These are phyloP conservation scores for Eulemur coronatus DNA, from an alignment of 2,797 vertebrate genomes.

Conservation along the genomic window DNA sequence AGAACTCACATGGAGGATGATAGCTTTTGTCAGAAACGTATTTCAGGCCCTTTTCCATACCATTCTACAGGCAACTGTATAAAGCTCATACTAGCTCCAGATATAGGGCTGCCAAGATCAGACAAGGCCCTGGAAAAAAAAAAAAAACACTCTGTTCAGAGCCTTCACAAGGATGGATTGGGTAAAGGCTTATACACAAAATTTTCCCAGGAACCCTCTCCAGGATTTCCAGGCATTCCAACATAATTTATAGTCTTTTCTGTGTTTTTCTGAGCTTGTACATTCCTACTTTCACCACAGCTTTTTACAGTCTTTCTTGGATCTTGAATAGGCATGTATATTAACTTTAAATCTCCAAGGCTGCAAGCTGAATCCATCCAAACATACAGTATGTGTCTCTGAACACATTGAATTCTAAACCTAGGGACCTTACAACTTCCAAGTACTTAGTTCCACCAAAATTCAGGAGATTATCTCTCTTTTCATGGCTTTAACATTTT, in stretches of 20 bases:
- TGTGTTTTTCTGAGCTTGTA: background rate
- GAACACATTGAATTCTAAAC: background rate
- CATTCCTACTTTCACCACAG: background rate
- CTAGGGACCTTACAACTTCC: background rate
- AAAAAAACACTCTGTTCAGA: background rate
- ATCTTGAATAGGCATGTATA: background rate
- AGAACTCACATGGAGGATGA: background rate
- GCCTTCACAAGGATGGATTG: background rate
- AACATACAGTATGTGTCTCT: background rate
- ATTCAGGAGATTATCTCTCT: background rate
- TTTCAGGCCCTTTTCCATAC: background rate
- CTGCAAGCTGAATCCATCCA: background rate
- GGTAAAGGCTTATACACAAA: background rate
- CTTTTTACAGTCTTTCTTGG: background rate
- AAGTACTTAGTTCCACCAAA: background rate
- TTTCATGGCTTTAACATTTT: slow-evolving; percentile 9
- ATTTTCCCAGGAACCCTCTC: background rate
- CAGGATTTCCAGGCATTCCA: background rate
- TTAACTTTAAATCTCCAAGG: slow-evolving; percentile 24
- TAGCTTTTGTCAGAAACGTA: background rate
- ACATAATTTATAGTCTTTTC: background rate
- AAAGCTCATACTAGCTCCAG: background rate
- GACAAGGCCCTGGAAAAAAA: background rate
- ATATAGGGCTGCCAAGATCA: background rate
- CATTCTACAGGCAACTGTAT: background rate